Evolutionary conservation across 23 tunicate genomes (phyloP), one percentile per base, ranked within the genome.

Genomic region (Ascidia mentula): DNA sequence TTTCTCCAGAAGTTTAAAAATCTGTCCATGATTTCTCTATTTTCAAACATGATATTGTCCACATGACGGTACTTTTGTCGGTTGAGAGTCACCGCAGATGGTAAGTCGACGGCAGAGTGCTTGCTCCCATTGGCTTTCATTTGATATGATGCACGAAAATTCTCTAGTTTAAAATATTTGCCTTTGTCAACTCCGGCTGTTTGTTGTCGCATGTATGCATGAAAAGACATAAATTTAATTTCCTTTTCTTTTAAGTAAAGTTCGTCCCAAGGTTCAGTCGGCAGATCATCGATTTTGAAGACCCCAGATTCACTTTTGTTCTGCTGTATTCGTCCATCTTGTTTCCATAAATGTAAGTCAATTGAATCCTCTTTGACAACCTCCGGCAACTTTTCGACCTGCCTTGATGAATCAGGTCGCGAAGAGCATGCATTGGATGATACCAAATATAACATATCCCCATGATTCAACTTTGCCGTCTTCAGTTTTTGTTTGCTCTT

Each of bases 161-260:
- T 81, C 80, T 88, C 94, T 18, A 93, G 87, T 76, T 88, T 88
- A 6, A 93, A 77, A 77, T 84, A 93, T 81, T 93, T 93, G 69
- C 98, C 98, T 75, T 88, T 93, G 73, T 93, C 98, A 31, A 88
- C 94, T 0, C 98, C 98, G 0, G 98, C 79, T 33, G 98, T 93
- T 77, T 88, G 89, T 72, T 93, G 81, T 22, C 98, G 76, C 98
- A 93, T 93, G 73, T 78, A 88, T 1, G 94, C 94, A 85, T 93
- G 98, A 77, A 93, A 93, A 6, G 98, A 93, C 80, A 88, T 60
- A 46, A 93, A 93, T 46, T 93, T 93, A 33, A 93, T 93, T 46
- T 88, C 94, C 60, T 93, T 93, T 77, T 82, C 87, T 46, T 84
- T 70, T 5, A 93, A 60, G 59, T 93, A 93, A 22, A 72, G 34